Evolutionary conservation across 2,797 vertebrate species (phyloP).

Genomic region (Jordanella pulchra): DNA sequence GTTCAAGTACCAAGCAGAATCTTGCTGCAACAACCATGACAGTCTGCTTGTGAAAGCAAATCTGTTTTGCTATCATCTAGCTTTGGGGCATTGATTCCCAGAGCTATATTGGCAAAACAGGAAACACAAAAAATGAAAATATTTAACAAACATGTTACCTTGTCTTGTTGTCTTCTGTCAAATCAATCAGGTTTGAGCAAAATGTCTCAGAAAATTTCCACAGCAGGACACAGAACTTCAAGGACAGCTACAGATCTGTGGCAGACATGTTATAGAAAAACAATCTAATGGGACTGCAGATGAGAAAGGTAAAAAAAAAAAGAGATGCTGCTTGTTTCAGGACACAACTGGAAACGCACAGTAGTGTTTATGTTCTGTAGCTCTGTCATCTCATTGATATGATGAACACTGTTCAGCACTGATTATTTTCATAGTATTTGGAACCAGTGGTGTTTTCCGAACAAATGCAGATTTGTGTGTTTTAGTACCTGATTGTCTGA

Average conservation of each 20-base stretch:
- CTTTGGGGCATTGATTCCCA: too few relatives aligned
- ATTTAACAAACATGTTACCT: background rate
- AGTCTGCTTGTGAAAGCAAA: too few relatives aligned
- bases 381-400: conserved; percentile 33
- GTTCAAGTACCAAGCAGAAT: too few relatives aligned
- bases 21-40: too few relatives aligned
- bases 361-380: conserved; percentile 11
- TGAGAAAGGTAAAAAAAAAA: too few relatives aligned
- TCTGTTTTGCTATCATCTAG: too few relatives aligned
- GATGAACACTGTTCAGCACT: conserved; percentile 55
- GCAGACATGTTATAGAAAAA: background rate
- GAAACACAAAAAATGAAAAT: too few relatives aligned
- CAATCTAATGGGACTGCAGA: too few relatives aligned
- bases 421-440: conserved; percentile 54
- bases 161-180: background rate
- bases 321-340: background rate
- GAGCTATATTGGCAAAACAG: too few relatives aligned
- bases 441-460: background rate
- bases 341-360: background rate
- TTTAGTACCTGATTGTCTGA: background rate
- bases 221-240: background rate
- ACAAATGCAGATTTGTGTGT: background rate
- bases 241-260: too few relatives aligned
- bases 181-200: background rate
- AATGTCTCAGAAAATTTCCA: background rate